These are phyloP conservation scores for Aphidius ervi DNA, from an alignment of 1,140 invertebrate genomes.

Conservation along the genomic window DNA sequence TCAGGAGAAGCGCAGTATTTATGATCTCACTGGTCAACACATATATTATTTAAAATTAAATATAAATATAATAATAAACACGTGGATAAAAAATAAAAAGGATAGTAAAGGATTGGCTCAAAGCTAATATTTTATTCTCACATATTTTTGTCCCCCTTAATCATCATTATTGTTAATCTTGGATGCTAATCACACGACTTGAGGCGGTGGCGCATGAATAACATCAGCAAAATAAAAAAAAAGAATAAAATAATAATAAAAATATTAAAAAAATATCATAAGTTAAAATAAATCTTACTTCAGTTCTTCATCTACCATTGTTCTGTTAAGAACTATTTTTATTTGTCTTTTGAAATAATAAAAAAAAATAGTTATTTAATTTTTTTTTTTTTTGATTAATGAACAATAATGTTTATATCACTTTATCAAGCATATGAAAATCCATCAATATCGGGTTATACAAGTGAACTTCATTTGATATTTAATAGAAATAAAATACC, in stretches of 20 bases:
- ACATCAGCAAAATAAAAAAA: conserved; percentile 23
- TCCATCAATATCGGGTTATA: conserved; percentile 32
- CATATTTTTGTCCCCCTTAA: conserved; percentile 19
- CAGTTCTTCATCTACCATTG: no score
- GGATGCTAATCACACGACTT: conserved; percentile 25
- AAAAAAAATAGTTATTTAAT: background rate
- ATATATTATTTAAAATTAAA: no score
- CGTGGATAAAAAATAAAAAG: conserved; percentile 34
- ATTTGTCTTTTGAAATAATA: no score
- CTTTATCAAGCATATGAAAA: conserved; percentile 47
- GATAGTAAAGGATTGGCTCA: conserved; percentile 11
- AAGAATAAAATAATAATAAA: conserved; percentile 29
- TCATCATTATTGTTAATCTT: conserved; percentile 21
- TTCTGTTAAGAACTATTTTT: no score
- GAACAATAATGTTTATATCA: conserved; percentile 40
- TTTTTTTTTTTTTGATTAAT: background rate
- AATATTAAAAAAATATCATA: background rate
- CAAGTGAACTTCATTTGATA: conserved; percentile 42
- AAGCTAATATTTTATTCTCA: conserved; percentile 24
- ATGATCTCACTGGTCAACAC: conserved; percentile 43
- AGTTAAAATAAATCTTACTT: no score
- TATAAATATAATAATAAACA: conserved; percentile 38
- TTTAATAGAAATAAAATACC: conserved; percentile 32
- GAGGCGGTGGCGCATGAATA: conserved; percentile 27
- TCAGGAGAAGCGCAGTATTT: conserved; percentile 44